Percentiles rank a stretch among this genome's conserved stretches.
phyloP scores from a whole-genome alignment of 2,797 vertebrate genomes.

The Emys orbicularis region DNA sequence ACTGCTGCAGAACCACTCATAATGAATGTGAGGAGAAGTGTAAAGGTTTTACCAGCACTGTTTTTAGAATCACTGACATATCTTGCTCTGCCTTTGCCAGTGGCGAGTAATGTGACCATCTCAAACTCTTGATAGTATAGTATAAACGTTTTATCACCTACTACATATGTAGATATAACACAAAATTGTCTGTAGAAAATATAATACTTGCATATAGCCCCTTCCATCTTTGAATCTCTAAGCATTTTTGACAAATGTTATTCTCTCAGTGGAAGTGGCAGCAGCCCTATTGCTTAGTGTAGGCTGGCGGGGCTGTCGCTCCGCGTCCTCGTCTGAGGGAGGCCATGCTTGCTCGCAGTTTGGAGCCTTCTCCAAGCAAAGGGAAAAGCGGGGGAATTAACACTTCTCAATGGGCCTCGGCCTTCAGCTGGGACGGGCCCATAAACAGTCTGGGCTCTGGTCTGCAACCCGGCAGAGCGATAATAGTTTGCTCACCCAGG shows the following conservation, averaged over 20 bases:
- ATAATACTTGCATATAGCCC: not conserved
- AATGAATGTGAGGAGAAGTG: not conserved
- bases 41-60: not conserved
- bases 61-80: conserved; percentile 22
- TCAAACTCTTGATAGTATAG: conserved; percentile 17
- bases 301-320: too few species aligned
- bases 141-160: not conserved
- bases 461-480: too few species aligned
- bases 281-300: not conserved
- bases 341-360: too few species aligned
- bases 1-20: conserved; percentile 30
- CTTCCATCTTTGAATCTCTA: not conserved
- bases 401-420: too few species aligned
- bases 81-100: conserved; percentile 11
- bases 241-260: not conserved
- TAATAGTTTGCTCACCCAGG: too few species aligned
- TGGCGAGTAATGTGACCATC: not conserved
- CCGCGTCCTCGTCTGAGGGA: too few species aligned
- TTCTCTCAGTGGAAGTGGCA: not conserved
- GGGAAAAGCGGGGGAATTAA: too few species aligned
- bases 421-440: too few species aligned
- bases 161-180: not conserved
- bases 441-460: too few species aligned
- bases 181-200: not conserved
- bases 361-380: too few species aligned